Evolutionary conservation across 2,888 invertebrate genomes (phyloP).

Genomic region (Cataglyphis livida): DNA sequence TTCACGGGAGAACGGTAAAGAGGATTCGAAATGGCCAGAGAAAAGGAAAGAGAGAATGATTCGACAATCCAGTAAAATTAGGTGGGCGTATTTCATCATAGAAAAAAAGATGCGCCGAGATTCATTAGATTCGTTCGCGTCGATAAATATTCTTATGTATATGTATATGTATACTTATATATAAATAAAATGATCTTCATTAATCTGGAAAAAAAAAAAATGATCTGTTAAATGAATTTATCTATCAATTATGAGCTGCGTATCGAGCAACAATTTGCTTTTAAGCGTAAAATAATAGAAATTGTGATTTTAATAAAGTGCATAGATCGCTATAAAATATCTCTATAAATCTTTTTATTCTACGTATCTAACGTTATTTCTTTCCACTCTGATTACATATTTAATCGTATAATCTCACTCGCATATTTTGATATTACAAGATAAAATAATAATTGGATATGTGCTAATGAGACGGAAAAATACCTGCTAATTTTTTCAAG

Average conservation of each 20-base stretch:
- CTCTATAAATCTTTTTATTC: not conserved
- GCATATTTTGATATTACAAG: not conserved
- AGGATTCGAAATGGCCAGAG: conserved; percentile 27
- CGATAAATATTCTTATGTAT: conserved; percentile 66
- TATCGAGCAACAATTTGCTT: not conserved
- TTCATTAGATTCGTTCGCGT: conserved; percentile 62
- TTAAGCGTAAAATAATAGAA: not conserved
- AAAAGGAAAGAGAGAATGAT: conserved; percentile 47
- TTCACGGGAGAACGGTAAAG: conserved; percentile 43
- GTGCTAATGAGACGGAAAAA: not conserved
- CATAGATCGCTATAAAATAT: not conserved
- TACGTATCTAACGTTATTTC: not conserved
- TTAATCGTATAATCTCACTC: not conserved
- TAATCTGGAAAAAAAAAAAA: conserved; percentile 53
- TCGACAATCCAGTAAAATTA: conserved; percentile 70
- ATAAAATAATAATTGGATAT: not conserved
- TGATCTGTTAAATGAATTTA: conserved; percentile 59
- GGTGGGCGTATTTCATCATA: conserved; percentile 67
- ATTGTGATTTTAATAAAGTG: not conserved
- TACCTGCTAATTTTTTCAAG: not conserved
- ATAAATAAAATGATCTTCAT: conserved; percentile 63
- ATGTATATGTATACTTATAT: conserved; percentile 4
- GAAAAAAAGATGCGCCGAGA: conserved; percentile 58
- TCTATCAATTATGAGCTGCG: conserved; percentile 31
- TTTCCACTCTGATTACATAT: not conserved